Conservation (phyloP, 2,797 vertebrate species). For the Schizopygopsis pylzovi region DNA sequence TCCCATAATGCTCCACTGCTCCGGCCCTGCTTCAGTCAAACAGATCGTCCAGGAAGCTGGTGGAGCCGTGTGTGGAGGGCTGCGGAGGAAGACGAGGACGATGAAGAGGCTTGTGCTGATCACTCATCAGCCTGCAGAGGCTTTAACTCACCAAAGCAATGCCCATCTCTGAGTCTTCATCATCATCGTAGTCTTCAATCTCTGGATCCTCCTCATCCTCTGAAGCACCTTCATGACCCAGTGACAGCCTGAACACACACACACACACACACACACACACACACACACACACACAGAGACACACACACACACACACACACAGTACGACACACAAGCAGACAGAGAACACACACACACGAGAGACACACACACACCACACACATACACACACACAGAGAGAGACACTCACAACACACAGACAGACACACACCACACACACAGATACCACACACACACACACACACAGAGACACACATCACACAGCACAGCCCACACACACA, state of each 20-base stretch:
- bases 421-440: too few species aligned
- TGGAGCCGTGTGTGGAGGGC: conserved; percentile 70
- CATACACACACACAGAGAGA: too few species aligned
- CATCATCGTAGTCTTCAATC: conserved; percentile 68
- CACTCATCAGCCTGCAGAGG: background rate
- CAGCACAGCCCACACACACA: too few species aligned
- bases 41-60: conserved; percentile 76
- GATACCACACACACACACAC: too few species aligned
- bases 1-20: background rate
- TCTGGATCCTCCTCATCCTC: conserved; percentile 69
- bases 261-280: background rate
- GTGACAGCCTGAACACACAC: conserved; percentile 69
- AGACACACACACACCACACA: too few species aligned
- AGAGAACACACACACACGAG: too few species aligned
- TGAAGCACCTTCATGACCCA: conserved; percentile 72
- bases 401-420: too few species aligned
- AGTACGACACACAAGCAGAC: too few species aligned
- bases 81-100: conserved; percentile 50
- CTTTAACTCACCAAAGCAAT: conserved; percentile 65
- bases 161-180: conserved; percentile 57
- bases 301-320: too few species aligned
- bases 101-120: background rate
- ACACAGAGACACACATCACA: too few species aligned
- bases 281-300: too few species aligned
- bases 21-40: conserved; percentile 66